These are phyloP conservation scores for Antheraea yamamai DNA, from an alignment of 2,888 invertebrate genomes.

Conservation along the genomic window DNA sequence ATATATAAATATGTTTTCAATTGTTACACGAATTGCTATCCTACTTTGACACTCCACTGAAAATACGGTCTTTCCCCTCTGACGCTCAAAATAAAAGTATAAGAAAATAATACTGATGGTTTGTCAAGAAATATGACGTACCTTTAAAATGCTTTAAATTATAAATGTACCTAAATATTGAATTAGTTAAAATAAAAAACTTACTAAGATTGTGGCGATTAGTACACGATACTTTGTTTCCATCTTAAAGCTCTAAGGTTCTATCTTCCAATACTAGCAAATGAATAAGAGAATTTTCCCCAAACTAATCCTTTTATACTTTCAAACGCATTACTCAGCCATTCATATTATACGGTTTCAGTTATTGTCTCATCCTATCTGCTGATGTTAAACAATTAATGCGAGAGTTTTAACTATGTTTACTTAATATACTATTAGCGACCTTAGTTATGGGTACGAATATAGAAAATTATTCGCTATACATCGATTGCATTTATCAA, in stretches of 20 bases:
- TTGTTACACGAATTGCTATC: too few species aligned
- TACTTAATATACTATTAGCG: neutral
- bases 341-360: neutral
- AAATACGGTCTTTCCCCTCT: too few species aligned
- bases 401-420: constrained; percentile 10
- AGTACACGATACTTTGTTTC: constrained; percentile 11
- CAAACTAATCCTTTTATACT: neutral
- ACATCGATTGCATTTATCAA: neutral
- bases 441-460: neutral
- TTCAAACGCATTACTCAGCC: neutral
- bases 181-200: neutral
- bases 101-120: too few species aligned
- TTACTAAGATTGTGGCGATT: neutral
- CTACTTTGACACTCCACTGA: too few species aligned
- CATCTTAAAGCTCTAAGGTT: neutral
- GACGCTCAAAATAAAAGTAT: too few species aligned
- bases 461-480: neutral
- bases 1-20: neutral
- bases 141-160: too few species aligned
- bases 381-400: neutral
- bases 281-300: neutral
- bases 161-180: neutral
- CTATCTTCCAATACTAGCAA: neutral
- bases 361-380: constrained; percentile 12
- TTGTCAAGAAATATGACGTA: too few species aligned